Evolutionary conservation across 2,888 invertebrate species (phyloP).

Genomic region (Cantharis rufa): DNA sequence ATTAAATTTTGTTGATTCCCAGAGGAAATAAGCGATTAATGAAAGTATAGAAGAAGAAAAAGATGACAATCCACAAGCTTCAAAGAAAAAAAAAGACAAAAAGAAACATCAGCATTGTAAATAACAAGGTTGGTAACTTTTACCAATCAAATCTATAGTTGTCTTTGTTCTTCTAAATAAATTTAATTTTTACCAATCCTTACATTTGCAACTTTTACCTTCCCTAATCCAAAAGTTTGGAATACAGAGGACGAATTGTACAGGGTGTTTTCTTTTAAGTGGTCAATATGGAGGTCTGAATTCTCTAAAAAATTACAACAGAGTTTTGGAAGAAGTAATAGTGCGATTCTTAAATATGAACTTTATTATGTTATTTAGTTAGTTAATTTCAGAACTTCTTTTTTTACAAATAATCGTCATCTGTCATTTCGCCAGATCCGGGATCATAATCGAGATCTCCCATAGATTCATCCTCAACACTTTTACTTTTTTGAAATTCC

Average conservation of each 20-base stretch:
- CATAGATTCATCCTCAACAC: slow-evolving; percentile 18
- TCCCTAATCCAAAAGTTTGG: no score
- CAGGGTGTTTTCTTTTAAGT: no score
- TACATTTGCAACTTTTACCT: background rate
- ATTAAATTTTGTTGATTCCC: background rate
- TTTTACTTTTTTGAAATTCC: slow-evolving; percentile 12
- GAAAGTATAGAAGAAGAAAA: slow-evolving; percentile 15
- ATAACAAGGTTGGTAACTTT: background rate
- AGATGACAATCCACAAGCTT: background rate
- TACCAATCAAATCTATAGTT: background rate
- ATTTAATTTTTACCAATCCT: background rate
- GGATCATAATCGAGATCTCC: slow-evolving; percentile 37
- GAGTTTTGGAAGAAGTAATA: background rate
- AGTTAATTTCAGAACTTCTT: slow-evolving; percentile 7
- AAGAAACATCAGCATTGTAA: background rate
- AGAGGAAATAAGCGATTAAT: slow-evolving; percentile 44
- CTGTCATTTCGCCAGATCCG: slow-evolving; percentile 44
- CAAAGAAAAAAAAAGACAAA: background rate
- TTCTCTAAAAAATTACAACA: no score
- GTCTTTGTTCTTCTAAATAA: background rate
- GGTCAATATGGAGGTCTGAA: no score
- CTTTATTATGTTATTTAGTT: background rate
- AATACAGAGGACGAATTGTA: no score
- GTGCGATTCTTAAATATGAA: background rate
- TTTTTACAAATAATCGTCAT: slow-evolving; percentile 47